Evolutionary conservation across 2,113 vertebrate genomes (phyloP), one percentile per base, ranked within the genome.

Genomic region (Myanophis thanlyinensis): DNA sequence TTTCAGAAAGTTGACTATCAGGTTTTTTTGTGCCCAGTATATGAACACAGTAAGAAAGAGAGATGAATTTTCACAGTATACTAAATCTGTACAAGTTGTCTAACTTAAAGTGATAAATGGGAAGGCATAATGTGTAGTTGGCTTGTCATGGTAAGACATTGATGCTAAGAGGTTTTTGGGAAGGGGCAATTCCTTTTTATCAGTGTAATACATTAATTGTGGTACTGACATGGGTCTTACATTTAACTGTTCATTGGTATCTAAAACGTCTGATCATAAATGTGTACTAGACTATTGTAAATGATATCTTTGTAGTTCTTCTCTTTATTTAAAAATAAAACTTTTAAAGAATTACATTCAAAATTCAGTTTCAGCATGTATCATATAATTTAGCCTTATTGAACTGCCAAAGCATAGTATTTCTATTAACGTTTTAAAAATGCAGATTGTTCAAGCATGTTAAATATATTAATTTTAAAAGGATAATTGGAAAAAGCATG

Each of bases 41-140:
- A 23, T 46, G 59, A 73, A 80, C 46, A 88, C 53, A 52, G 49
- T 25, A 89, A 54, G 44, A 47, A 94, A 44, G 51, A 88, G 23
- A 93, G 52, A 88, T 92, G 91, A 94, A 94, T 94, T 95, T 95
- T 93, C 95, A 94, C 59, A 87, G 47, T 89, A 54, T 23, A 30
- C 84, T 85, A 48, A 91, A 89, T 93, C 93, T 95, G 93, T 96
- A 95, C 95, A 93, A 95, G 91, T 48, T 94, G 91, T 93, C 48
- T 88, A 93, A 89, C 93, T 56, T 95, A 96, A 88, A 93, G 93
- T 93, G 94, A n/a, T 86, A 44, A 94, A 52, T 5, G 84, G 62
- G 53, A 10, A 56, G 87, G 25, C 49, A 3, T 94, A 92, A 73
- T 85, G 25, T 84, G 95, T 62, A 95, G 89, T 91, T 90, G 44